Evolutionary conservation across 2,888 invertebrate genomes (phyloP).

Genomic region (Melanostoma mellinum): DNA sequence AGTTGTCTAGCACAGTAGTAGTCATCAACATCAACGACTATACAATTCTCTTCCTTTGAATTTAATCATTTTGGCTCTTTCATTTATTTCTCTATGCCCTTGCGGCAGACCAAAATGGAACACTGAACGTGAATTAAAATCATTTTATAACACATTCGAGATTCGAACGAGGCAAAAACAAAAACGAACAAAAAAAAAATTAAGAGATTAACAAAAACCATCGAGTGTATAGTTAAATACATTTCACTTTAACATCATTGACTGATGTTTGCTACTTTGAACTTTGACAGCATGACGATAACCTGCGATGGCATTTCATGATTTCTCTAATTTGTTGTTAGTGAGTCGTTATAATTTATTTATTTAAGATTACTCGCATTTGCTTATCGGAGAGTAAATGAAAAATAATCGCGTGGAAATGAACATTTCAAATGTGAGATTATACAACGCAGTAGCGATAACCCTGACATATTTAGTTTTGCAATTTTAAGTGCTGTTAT

Average conservation of each 20-base stretch:
- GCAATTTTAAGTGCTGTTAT: slow-evolving; percentile 22
- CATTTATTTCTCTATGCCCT: slow-evolving; percentile 24
- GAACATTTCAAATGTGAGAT: slow-evolving; percentile 8
- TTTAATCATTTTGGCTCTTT: slow-evolving; percentile 2
- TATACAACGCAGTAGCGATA: slow-evolving; percentile 34
- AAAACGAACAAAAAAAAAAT: slow-evolving; percentile 16
- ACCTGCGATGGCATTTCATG: slow-evolving; percentile 32
- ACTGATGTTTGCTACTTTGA: slow-evolving; percentile 47
- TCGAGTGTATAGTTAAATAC: slow-evolving; percentile 9
- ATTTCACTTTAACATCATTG: slow-evolving; percentile 49
- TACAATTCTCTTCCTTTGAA: slow-evolving; percentile 8
- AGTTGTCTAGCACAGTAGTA: slow-evolving; percentile 42
- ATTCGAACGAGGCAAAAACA: slow-evolving; percentile 5
- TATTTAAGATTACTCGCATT: slow-evolving; percentile 27
- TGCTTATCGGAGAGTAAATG: slow-evolving; percentile 15
- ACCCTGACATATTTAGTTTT: slow-evolving; percentile 49
- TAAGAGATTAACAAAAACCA: background rate
- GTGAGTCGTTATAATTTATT: slow-evolving; percentile 42
- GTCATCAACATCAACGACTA: background rate
- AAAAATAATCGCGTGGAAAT: slow-evolving; percentile 18
- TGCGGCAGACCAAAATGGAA: slow-evolving; percentile 29
- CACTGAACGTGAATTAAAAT: slow-evolving; percentile 41
- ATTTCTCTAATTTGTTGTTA: slow-evolving; percentile 46
- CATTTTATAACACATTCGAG: slow-evolving; percentile 31
- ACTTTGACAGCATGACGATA: slow-evolving; percentile 39